Evolutionary conservation across 2,888 invertebrate species (phyloP), one percentile per base, ranked within the genome.

Genomic region (Galerucella calmariensis): DNA sequence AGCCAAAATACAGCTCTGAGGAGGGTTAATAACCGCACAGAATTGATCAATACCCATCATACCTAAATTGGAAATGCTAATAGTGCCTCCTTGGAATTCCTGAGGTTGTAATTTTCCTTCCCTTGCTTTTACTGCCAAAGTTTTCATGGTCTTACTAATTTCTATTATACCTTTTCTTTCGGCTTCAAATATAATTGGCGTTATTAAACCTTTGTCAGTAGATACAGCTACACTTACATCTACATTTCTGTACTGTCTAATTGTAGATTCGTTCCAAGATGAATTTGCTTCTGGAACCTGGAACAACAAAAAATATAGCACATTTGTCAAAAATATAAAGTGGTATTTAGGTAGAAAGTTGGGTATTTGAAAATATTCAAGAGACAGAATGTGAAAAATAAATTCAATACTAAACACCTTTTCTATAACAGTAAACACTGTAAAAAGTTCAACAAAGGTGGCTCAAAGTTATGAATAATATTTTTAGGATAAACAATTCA

Each of bases 161-260:
- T 94, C 92, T 61, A 94, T 88, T 72, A 98, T 89, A 20, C 98
- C 98, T 87, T 97, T 97, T 61, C 92, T 91, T 85, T 99, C 96
- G 0, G 97, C 98, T 84, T 92, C 92, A 87, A 95, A 95, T 14
- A 99, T 91, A 80, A 99, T 99, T 1, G 99, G 99, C 1, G 99
- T 99, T 76, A 99, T 98, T 11, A 99, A 90, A 0, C 99, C 99
- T 77, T 92, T 91, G 5, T 97, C 96, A 0, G 99, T 99, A 75
- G 97, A 96, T 6, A 99, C 99, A 1, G 99, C 99, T 74, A 99
- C 96, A 83, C 95, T 96, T 1, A 99, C 94, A 87, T 99, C 99
- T 11, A 98, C 98, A 82, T 94, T 93, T 67, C 93, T 92, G 85
- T 93, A 97, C 96, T 97, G 95, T 89, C 98, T 92, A 84, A 99